phyloP scores from a whole-genome alignment of 2,113 vertebrate species.

The Gymnorhina tibicen region DNA sequence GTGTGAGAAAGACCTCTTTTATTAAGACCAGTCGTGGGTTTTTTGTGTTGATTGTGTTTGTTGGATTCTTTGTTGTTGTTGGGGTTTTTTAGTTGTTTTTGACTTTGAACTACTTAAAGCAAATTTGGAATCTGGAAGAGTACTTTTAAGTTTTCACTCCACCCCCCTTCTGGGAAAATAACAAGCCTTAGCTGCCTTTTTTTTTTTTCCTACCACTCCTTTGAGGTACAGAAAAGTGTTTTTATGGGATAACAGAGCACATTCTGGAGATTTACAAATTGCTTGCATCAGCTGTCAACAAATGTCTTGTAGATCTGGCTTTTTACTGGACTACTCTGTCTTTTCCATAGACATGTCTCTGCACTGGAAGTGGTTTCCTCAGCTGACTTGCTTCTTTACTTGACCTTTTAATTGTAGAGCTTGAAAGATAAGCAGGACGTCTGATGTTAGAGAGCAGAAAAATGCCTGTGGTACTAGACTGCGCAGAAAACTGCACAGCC shows the following conservation, averaged over 20 bases:
- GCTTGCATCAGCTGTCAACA: not conserved
- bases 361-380: not conserved
- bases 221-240: not conserved
- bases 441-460: not conserved
- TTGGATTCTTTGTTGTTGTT: not conserved
- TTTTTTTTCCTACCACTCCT: not conserved
- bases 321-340: not conserved
- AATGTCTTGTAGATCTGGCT: not conserved
- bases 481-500: not conserved
- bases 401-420: not conserved
- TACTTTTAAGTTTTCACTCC: not conserved
- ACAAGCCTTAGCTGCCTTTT: not conserved
- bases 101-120: not conserved
- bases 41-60: not conserved
- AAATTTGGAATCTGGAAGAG: not conserved
- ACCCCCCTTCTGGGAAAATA: not conserved
- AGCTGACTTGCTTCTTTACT: not conserved
- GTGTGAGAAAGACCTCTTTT: not conserved
- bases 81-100: not conserved
- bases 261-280: not conserved
- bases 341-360: not conserved
- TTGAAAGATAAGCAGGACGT: not conserved
- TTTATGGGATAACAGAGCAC: not conserved
- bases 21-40: rapidly evolving
- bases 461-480: not conserved